Evolutionary conservation across 2,888 invertebrate genomes (phyloP).

Genomic region (Pinctada fucata): DNA sequence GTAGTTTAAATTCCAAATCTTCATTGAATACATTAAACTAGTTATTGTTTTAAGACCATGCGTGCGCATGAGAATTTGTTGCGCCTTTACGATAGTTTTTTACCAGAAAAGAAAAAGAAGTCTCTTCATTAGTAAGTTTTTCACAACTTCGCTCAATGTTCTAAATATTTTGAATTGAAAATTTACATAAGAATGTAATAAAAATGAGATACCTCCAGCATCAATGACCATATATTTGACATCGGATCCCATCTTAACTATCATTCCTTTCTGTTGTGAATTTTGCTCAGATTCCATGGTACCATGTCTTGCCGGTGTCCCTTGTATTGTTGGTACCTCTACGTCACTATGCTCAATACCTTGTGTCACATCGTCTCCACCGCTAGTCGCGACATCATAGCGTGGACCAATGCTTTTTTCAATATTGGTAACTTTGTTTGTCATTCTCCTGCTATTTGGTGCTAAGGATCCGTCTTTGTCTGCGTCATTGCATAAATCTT

Average conservation of each 20-base stretch:
- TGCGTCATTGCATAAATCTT: not conserved
- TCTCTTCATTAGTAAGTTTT: too few relatives aligned
- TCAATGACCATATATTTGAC: not conserved
- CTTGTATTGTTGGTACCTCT: not conserved
- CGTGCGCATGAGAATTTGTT: too few relatives aligned
- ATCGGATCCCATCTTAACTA: not conserved
- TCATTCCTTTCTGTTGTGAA: not conserved
- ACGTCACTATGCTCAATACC: too few relatives aligned
- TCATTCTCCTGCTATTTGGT: not conserved
- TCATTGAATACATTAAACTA: too few relatives aligned
- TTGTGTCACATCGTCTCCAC: not conserved
- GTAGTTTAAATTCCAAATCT: too few relatives aligned
- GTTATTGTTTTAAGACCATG: too few relatives aligned
- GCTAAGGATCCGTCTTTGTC: too few relatives aligned
- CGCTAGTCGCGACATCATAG: not conserved
- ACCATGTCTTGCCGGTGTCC: not conserved
- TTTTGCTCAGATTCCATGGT: not conserved
- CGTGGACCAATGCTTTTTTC: not conserved
- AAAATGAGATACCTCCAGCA: slow-evolving; percentile 2
- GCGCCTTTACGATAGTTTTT: too few relatives aligned
- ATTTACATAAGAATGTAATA: too few relatives aligned
- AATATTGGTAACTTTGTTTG: not conserved
- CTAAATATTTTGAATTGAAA: too few relatives aligned
- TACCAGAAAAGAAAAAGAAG: too few relatives aligned
- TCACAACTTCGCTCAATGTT: too few relatives aligned